Evolutionary conservation across 1,140 invertebrate genomes (phyloP).

Genomic region (Stegodyphus dumicola): DNA sequence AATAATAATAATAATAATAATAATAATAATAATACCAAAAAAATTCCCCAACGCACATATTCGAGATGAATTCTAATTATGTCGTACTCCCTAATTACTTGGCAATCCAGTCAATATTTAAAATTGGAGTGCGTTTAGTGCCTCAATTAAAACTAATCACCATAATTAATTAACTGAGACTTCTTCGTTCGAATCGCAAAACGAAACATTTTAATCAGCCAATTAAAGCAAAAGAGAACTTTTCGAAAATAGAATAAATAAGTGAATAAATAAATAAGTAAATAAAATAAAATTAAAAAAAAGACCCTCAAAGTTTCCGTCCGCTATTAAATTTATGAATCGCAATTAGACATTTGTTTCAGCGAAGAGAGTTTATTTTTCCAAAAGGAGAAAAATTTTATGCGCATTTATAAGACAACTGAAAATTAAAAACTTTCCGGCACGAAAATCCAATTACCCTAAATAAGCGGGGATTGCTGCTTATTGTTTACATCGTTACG

Average conservation of each 20-base stretch:
- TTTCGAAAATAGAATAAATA: neutral
- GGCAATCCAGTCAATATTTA: constrained; percentile 37
- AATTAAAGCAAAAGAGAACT: constrained; percentile 37
- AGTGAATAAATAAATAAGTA: no score
- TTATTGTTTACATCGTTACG: constrained; percentile 45
- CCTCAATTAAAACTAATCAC: constrained; percentile 57
- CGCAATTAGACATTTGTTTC: constrained; percentile 45
- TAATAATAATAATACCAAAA: neutral
- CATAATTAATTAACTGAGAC: constrained; percentile 52
- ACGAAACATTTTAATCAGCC: constrained; percentile 55
- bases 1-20: neutral
- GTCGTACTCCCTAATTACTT: constrained; percentile 28
- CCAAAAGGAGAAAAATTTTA: constrained; percentile 10
- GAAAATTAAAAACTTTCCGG: neutral
- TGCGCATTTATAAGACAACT: neutral
- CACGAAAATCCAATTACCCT: constrained; percentile 43
- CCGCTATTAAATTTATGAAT: constrained; percentile 53
- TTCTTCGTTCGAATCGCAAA: neutral
- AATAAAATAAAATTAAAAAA: neutral
- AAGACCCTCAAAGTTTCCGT: neutral
- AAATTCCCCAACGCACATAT: neutral
- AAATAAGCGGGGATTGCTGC: constrained; percentile 26
- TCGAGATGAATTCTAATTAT: constrained; percentile 17
- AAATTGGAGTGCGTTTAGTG: constrained; percentile 46
- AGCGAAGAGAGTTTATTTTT: constrained; percentile 14